These are phyloP conservation scores for Thamnophis elegans DNA, from an alignment of 2,797 vertebrate species.

Conservation along the genomic window DNA sequence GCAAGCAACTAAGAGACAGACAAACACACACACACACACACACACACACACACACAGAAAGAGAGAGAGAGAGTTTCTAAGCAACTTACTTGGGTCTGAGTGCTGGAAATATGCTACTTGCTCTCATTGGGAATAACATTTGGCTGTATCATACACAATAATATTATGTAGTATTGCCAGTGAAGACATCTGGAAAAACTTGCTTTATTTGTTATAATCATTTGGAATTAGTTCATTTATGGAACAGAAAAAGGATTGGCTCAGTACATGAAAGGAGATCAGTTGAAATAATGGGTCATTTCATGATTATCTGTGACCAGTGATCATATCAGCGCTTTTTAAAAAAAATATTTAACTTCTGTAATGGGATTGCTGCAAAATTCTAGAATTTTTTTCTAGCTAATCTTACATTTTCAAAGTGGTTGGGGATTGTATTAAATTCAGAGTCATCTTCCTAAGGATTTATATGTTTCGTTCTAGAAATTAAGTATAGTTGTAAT, in stretches of 20 bases:
- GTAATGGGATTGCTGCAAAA: conserved; percentile 76
- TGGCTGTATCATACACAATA: not conserved
- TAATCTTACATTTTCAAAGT: not conserved
- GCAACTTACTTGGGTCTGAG: not conserved
- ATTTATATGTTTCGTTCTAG: not conserved
- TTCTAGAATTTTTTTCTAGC: conserved; percentile 44
- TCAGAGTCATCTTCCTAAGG: not conserved
- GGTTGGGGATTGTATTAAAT: not conserved
- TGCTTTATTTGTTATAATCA: conserved; percentile 50
- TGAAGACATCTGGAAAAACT: not conserved
- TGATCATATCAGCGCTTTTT: conserved; percentile 73
- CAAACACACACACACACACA: no score
- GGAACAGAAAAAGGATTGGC: conserved; percentile 70
- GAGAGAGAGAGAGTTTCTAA: not conserved
- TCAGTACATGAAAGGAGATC: conserved; percentile 71
- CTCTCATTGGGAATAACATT: not conserved
- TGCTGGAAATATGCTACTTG: not conserved
- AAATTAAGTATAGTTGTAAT: not conserved
- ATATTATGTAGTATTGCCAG: not conserved
- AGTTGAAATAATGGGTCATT: conserved; percentile 72
- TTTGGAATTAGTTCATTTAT: conserved; percentile 75
- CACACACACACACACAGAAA: no score
- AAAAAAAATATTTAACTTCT: conserved; percentile 71
- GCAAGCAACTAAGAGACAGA: not conserved
- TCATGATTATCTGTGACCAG: conserved; percentile 72